Conservation (phyloP, 2,113 vertebrate species). For the Gallinago undulata region DNA sequence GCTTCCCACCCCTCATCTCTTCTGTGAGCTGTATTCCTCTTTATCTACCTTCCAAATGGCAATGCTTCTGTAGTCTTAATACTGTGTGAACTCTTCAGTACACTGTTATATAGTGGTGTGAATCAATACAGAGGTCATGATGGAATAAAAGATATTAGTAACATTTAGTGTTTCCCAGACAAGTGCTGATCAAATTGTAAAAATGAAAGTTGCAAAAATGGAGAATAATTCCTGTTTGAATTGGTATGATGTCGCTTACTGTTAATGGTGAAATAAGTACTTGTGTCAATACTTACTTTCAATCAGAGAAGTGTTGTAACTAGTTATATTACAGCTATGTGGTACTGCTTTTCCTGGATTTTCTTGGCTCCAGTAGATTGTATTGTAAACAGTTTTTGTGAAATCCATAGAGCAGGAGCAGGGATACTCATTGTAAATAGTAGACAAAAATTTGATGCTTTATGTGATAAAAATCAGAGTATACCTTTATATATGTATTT, state of each 20-base stretch:
- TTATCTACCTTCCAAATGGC: background rate
- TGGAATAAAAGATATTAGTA: background rate
- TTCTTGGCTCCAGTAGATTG: background rate
- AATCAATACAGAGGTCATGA: background rate
- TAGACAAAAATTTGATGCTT: background rate
- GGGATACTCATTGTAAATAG: background rate
- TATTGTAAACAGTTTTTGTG: background rate
- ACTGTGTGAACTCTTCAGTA: background rate
- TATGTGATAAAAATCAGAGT: background rate
- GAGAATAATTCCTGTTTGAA: background rate
- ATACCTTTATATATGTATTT: background rate
- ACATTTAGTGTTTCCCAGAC: background rate
- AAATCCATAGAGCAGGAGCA: background rate
- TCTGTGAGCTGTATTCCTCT: background rate
- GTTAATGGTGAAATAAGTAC: background rate
- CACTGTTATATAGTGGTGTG: background rate
- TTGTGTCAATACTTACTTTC: background rate
- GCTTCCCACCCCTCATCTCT: background rate
- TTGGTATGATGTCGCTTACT: background rate
- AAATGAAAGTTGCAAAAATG: background rate
- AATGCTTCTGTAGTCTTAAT: background rate
- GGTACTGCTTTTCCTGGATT: background rate
- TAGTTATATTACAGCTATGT: accelerated
- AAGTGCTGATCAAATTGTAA: background rate
- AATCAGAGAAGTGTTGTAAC: background rate